A percentile compares a stretch with the other conserved stretches of the same genome.
phyloP scores from a whole-genome alignment of 2,113 vertebrate species.

The Grallaria varia region DNA sequence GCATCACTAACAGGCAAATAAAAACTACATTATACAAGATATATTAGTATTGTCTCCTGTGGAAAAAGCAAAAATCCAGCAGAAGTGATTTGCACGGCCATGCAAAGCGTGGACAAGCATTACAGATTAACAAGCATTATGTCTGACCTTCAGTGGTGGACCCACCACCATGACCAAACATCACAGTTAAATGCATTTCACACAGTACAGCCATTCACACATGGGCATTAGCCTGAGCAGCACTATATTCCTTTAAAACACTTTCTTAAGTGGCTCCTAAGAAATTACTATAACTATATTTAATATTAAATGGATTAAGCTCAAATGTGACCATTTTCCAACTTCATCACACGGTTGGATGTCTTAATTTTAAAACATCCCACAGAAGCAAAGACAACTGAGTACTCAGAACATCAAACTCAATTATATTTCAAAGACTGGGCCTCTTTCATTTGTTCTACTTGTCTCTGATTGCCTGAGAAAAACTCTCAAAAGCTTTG shows the following conservation, averaged over 20 bases:
- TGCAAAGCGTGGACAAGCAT: background rate
- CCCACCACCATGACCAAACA: background rate
- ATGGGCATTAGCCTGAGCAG: background rate
- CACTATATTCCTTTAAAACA: background rate
- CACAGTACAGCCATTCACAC: background rate
- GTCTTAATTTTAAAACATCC: background rate
- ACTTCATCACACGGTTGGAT: background rate
- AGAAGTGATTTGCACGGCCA: background rate
- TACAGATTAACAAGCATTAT: background rate
- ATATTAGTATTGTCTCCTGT: background rate
- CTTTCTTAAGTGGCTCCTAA: background rate
- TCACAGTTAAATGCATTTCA: background rate
- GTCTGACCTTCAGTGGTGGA: background rate
- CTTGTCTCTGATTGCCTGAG: background rate
- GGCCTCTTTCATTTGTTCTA: background rate
- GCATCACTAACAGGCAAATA: background rate
- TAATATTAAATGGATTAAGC: background rate
- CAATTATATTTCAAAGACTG: background rate
- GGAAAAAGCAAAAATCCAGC: background rate
- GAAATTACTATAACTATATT: background rate
- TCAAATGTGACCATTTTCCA: background rate
- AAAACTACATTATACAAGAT: background rate
- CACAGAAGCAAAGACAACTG: background rate
- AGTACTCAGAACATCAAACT: slow-evolving; percentile 11
- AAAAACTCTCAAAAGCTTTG: slow-evolving; percentile 20